These are phyloP conservation scores for Callipepla squamata DNA, from an alignment of 2,113 vertebrate genomes.

Conservation along the genomic window DNA sequence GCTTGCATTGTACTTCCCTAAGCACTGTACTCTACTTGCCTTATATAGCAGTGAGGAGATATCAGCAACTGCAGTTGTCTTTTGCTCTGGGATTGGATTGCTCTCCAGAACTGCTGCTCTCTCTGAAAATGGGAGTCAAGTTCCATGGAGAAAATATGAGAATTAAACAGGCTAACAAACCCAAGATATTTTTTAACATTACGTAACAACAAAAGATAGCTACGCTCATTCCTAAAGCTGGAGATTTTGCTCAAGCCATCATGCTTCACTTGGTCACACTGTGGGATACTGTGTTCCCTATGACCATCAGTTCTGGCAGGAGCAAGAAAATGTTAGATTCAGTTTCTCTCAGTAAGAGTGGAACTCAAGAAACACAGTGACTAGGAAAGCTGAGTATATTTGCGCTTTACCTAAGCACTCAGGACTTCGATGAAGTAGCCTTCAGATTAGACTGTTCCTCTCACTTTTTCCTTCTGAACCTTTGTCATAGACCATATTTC, in stretches of 20 bases:
- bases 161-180: not conserved
- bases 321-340: not conserved
- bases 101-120: not conserved
- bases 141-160: not conserved
- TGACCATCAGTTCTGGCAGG: not conserved
- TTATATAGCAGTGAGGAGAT: not conserved
- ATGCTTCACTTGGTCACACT: fast-evolving
- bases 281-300: not conserved
- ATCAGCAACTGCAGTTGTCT: not conserved
- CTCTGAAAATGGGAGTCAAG: not conserved
- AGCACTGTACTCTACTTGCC: not conserved
- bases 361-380: not conserved
- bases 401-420: not conserved
- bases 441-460: not conserved
- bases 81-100: not conserved
- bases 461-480: not conserved
- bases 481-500: not conserved
- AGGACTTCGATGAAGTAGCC: not conserved
- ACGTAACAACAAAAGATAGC: not conserved
- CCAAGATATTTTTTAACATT: not conserved
- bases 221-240: not conserved
- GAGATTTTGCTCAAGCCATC: not conserved
- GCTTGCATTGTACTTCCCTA: not conserved
- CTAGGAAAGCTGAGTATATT: not conserved
- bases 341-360: not conserved